Evolutionary conservation across 1,140 invertebrate genomes (phyloP).

Genomic region (Leptestheria dahalacensis): DNA sequence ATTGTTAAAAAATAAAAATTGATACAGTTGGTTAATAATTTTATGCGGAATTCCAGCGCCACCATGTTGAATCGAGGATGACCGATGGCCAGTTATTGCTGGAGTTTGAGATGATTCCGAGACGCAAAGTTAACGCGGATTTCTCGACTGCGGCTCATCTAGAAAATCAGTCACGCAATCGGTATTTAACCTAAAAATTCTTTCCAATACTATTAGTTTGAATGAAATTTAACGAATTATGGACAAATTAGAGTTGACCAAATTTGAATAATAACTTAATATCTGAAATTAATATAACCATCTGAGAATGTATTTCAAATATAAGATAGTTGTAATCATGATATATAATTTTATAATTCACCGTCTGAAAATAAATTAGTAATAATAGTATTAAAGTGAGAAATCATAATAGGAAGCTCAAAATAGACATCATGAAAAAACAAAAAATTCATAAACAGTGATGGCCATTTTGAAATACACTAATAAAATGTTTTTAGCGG

Average conservation of each 20-base stretch:
- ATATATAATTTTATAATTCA: no score
- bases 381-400: no score
- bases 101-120: constrained; percentile 74
- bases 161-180: constrained; percentile 41
- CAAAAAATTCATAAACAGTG: no score
- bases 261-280: neutral
- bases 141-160: constrained; percentile 47
- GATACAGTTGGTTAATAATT: neutral
- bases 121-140: constrained; percentile 50
- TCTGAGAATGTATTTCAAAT: no score
- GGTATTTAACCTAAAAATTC: constrained; percentile 22
- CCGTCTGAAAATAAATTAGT: no score
- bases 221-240: neutral
- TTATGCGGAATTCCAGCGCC: constrained; percentile 38
- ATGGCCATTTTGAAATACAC: no score
- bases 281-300: neutral
- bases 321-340: no score
- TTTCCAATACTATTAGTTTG: constrained; percentile 2
- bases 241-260: no score
- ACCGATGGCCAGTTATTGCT: constrained; percentile 62
- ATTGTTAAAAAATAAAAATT: neutral
- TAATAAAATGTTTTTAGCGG: no score
- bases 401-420: no score
- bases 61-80: constrained; percentile 62
- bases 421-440: no score